phyloP scores from a whole-genome alignment of 2,888 invertebrate genomes.

The Beris chalybata region DNA sequence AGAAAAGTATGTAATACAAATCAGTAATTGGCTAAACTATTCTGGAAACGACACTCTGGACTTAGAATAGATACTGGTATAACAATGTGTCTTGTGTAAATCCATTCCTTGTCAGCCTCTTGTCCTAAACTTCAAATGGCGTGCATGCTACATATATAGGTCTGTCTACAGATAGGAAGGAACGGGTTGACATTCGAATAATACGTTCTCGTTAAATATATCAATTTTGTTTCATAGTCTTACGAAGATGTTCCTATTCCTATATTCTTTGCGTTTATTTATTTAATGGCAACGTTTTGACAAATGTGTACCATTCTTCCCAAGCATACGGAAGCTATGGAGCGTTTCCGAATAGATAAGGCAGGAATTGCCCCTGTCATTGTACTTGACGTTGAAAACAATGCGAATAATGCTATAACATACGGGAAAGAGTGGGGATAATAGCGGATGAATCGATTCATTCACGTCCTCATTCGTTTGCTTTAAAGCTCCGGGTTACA shows the following conservation, averaged over 20 bases:
- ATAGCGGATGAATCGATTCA: not conserved
- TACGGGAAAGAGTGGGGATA: not conserved
- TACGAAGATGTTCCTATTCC: conserved; percentile 1
- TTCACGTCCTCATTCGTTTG: not conserved
- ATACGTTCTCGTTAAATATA: conserved; percentile 37
- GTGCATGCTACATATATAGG: too few relatives aligned
- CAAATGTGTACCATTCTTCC: conserved; percentile 27
- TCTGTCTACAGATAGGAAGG: too few relatives aligned
- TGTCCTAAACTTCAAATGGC: too few relatives aligned
- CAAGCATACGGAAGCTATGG: too few relatives aligned
- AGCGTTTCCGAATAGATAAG: too few relatives aligned
- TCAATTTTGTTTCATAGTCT: conserved; percentile 34
- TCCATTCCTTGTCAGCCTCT: too few relatives aligned
- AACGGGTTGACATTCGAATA: conserved; percentile 34
- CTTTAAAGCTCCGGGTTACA: too few relatives aligned
- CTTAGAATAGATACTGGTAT: too few relatives aligned
- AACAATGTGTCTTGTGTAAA: too few relatives aligned
- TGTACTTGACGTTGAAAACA: conserved; percentile 14
- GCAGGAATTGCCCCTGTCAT: too few relatives aligned
- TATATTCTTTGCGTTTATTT: conserved; percentile 22
- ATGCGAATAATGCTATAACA: conserved; percentile 7
- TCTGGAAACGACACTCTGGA: too few relatives aligned
- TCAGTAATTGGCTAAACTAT: conserved; percentile 11
- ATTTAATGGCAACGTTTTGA: conserved; percentile 31
- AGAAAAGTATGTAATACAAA: conserved; percentile 17